These are phyloP conservation scores for Lomographa bimaculata DNA, from an alignment of 2,888 invertebrate genomes.

Conservation along the genomic window DNA sequence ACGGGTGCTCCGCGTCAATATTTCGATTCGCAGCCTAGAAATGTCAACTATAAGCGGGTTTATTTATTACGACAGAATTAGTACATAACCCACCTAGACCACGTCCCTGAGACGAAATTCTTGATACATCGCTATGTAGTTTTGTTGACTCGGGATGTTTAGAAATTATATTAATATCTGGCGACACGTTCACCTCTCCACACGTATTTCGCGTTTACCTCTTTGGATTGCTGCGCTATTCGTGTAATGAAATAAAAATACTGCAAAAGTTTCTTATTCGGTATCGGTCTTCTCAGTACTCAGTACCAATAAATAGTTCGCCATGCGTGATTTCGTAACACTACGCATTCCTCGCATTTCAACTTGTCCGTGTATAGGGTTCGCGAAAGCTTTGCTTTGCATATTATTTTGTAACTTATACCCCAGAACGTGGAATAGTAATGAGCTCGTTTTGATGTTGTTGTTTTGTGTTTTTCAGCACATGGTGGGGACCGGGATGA, in stretches of 20 bases:
- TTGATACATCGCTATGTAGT: constrained; percentile 42
- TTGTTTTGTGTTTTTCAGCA: constrained; percentile 86
- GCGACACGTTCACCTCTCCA: constrained; percentile 25
- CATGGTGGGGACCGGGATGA: constrained; percentile 96
- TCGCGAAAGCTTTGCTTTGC: constrained; percentile 8
- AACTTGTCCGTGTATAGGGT: constrained; percentile 9
- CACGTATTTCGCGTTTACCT: too few species aligned
- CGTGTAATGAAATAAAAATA: too few species aligned
- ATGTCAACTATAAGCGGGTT: constrained; percentile 68
- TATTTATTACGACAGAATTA: constrained; percentile 77
- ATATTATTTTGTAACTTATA: constrained; percentile 10
- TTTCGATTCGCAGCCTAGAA: constrained; percentile 76
- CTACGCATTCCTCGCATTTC: constrained; percentile 6
- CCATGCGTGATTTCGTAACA: constrained; percentile 4
- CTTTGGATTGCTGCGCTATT: too few species aligned
- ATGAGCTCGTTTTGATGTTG: constrained; percentile 6
- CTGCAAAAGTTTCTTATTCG: too few species aligned
- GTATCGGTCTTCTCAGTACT: constrained; percentile 1
- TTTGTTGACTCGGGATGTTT: constrained; percentile 38
- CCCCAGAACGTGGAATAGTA: constrained; percentile 7
- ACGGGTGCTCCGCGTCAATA: constrained; percentile 69
- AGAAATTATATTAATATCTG: constrained; percentile 28
- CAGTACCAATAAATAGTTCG: too few species aligned
- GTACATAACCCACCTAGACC: constrained; percentile 52
- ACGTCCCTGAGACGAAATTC: constrained; percentile 60